Evolutionary conservation across 2,113 vertebrate genomes (phyloP).

Genomic region (Muntiacus reevesi): DNA sequence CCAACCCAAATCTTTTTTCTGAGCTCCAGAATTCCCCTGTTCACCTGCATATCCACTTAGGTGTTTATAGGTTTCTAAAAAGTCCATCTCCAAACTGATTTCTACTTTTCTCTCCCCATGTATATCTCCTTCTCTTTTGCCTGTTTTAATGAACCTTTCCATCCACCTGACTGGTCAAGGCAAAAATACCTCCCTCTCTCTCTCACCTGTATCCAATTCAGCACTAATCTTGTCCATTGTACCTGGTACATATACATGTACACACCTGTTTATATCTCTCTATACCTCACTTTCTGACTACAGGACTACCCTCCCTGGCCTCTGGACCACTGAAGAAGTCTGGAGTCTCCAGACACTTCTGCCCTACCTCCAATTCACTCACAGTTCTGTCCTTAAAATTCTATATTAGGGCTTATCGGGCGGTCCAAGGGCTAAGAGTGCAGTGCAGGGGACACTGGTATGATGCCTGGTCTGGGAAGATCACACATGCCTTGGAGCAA

Average conservation of each 20-base stretch:
- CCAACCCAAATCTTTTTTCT: background rate
- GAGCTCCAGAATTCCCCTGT: background rate
- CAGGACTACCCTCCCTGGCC: background rate
- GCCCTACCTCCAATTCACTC: background rate
- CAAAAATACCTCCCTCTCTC: background rate
- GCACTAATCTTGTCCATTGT: background rate
- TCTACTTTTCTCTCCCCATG: background rate
- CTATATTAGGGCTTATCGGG: background rate
- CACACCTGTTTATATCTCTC: background rate
- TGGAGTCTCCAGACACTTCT: background rate
- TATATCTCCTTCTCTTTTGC: background rate
- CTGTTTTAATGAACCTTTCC: background rate
- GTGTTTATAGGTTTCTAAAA: background rate
- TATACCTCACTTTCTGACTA: background rate
- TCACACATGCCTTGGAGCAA: background rate
- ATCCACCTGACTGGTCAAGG: background rate
- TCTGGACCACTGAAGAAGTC: background rate
- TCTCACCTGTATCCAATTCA: background rate
- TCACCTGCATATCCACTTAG: background rate
- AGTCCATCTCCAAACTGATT: background rate
- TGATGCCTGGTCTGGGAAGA: background rate
- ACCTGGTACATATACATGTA: background rate
- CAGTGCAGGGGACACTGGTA: background rate
- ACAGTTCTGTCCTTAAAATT: background rate
- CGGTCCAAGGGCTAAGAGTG: background rate